phyloP scores from a whole-genome alignment of 2,888 invertebrate genomes.

The Deroplatys truncata region DNA sequence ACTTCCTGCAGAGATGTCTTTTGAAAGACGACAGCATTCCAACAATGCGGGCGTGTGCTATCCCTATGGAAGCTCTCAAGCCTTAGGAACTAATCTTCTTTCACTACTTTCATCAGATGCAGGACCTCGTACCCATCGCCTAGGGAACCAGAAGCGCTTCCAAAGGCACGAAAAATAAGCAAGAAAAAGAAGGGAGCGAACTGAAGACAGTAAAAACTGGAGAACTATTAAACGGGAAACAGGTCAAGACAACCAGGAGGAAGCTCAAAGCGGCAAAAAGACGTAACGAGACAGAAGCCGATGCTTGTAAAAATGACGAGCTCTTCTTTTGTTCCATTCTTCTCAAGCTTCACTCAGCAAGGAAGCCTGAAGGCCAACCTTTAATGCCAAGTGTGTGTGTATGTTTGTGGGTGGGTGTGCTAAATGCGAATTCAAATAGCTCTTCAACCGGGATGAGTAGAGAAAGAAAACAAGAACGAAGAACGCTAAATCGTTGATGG shows the following conservation, averaged over 20 bases:
- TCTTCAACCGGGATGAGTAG: too few relatives aligned
- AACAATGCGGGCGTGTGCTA: background rate
- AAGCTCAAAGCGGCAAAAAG: background rate
- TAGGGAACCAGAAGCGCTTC: background rate
- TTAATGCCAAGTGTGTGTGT: too few relatives aligned
- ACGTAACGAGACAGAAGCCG: background rate
- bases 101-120: background rate
- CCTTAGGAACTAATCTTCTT: background rate
- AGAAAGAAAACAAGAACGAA: too few relatives aligned
- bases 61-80: background rate
- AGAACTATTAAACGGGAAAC: background rate
- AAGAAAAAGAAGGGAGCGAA: background rate
- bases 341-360: background rate
- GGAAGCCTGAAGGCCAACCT: background rate
- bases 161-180: background rate
- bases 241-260: background rate
- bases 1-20: background rate
- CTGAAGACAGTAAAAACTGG: background rate
- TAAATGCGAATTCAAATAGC: too few relatives aligned
- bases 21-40: background rate
- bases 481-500: too few relatives aligned
- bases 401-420: too few relatives aligned
- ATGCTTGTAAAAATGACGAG: background rate
- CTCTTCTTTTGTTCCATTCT: background rate
- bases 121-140: background rate